These are phyloP conservation scores for Eilema griseolum DNA, from an alignment of 2,888 invertebrate genomes.

Conservation along the genomic window DNA sequence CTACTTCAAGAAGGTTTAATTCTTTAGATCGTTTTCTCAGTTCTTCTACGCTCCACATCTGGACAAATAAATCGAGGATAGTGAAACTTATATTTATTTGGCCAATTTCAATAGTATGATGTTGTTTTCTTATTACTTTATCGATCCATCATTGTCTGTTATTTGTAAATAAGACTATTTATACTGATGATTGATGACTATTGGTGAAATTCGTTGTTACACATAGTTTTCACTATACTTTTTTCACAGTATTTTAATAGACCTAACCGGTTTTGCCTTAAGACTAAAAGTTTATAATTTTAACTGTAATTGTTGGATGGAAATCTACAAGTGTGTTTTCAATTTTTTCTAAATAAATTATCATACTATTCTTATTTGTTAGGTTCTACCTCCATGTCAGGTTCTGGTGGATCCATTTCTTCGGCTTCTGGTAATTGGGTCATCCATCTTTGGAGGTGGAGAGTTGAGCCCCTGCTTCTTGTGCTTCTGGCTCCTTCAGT, in stretches of 20 bases:
- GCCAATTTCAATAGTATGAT: not conserved
- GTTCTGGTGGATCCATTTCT: constrained; percentile 83
- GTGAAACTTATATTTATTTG: constrained; percentile 1
- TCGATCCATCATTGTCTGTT: not conserved
- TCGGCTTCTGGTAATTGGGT: constrained; percentile 90
- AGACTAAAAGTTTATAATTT: no score
- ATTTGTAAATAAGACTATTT: no score
- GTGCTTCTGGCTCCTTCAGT: constrained; percentile 78
- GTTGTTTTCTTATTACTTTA: not conserved
- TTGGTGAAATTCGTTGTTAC: no score
- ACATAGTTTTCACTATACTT: no score
- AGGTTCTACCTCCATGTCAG: constrained; percentile 83
- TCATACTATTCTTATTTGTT: not conserved
- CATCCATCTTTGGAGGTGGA: constrained; percentile 94
- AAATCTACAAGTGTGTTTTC: no score
- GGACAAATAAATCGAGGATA: constrained; percentile 20
- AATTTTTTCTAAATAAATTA: no score
- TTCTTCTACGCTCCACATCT: constrained; percentile 91
- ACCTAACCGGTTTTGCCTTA: no score
- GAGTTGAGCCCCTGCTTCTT: constrained; percentile 90
- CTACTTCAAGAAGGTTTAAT: constrained; percentile 87
- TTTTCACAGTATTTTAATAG: no score
- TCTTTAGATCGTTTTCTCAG: constrained; percentile 90
- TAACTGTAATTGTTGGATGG: no score
- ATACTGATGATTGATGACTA: no score